A percentile compares a stretch with the other conserved stretches of the same genome.
phyloP scores from a whole-genome alignment of 2,888 invertebrate species.

The Drosophila aldrichi region DNA sequence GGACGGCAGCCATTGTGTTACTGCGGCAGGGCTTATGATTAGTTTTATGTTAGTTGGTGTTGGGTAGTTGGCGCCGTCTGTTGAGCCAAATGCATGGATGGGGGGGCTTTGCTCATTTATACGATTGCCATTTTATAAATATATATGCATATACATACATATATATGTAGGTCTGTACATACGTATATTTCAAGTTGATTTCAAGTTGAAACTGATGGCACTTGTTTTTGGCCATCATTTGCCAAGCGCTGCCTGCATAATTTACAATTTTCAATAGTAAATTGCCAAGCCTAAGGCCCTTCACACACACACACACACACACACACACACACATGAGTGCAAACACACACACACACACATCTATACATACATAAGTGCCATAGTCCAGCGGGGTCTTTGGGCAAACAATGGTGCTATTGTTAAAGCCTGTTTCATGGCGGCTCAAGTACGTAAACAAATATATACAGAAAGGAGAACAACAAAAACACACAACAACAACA shows the following conservation, averaged over 20 bases:
- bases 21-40: slow-evolving; percentile 27
- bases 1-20: slow-evolving; percentile 15
- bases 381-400: slow-evolving; percentile 26
- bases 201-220: slow-evolving; percentile 11
- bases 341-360: neutral
- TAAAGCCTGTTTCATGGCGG: slow-evolving; percentile 36
- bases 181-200: slow-evolving; percentile 3
- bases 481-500: slow-evolving; percentile 19
- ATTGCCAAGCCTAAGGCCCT: slow-evolving; percentile 13
- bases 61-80: slow-evolving; percentile 30
- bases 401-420: slow-evolving; percentile 57
- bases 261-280: slow-evolving; percentile 23
- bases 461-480: slow-evolving; percentile 24
- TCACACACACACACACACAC: slow-evolving; percentile 7
- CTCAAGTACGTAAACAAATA: slow-evolving; percentile 61
- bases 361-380: neutral
- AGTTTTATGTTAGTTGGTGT: slow-evolving; percentile 22
- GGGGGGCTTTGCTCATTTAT: neutral
- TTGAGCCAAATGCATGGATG: neutral
- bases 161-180: too few relatives aligned
- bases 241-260: slow-evolving; percentile 6
- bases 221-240: slow-evolving; percentile 15
- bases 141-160: neutral
- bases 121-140: neutral
- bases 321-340: neutral